phyloP scores from a whole-genome alignment of 2,888 invertebrate species.

The Erebia epiphron region DNA sequence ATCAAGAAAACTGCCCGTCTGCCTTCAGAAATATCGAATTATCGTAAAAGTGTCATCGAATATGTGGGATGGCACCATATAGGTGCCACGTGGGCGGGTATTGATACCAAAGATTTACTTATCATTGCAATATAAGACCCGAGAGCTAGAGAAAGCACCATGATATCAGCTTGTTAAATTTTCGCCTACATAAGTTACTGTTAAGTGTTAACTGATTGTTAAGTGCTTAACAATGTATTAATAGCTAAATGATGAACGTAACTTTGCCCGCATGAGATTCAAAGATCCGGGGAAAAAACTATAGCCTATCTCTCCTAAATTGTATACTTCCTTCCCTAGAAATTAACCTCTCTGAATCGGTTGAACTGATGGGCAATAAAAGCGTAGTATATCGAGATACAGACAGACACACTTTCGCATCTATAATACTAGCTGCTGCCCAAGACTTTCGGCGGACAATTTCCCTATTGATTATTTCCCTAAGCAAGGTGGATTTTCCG shows the following conservation, averaged over 20 bases:
- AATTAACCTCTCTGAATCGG: too few species aligned
- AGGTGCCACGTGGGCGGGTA: constrained; percentile 48
- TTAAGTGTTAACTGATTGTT: background rate
- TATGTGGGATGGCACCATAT: constrained; percentile 40
- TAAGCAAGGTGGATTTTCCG: too few species aligned
- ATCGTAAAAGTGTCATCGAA: constrained; percentile 66
- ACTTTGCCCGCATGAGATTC: too few species aligned
- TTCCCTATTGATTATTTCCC: too few species aligned
- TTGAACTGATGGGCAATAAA: too few species aligned
- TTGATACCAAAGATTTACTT: constrained; percentile 37
- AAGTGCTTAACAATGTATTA: background rate
- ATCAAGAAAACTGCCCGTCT: constrained; percentile 46
- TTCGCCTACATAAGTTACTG: constrained; percentile 7
- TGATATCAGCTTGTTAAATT: constrained; percentile 9
- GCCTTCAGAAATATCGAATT: constrained; percentile 40
- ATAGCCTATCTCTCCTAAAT: too few species aligned
- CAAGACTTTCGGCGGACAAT: too few species aligned
- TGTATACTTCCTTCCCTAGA: too few species aligned
- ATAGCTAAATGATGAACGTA: too few species aligned
- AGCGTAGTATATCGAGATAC: too few species aligned
- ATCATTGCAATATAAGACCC: constrained; percentile 36
- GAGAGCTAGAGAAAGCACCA: constrained; percentile 34
- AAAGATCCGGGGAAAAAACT: too few species aligned
- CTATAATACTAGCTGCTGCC: too few species aligned
- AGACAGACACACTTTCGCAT: background rate